Percentiles rank a stretch among this genome's conserved stretches.
Evolutionary conservation across 2,888 invertebrate genomes (phyloP).

Genomic region (Lochmaea crataegi): DNA sequence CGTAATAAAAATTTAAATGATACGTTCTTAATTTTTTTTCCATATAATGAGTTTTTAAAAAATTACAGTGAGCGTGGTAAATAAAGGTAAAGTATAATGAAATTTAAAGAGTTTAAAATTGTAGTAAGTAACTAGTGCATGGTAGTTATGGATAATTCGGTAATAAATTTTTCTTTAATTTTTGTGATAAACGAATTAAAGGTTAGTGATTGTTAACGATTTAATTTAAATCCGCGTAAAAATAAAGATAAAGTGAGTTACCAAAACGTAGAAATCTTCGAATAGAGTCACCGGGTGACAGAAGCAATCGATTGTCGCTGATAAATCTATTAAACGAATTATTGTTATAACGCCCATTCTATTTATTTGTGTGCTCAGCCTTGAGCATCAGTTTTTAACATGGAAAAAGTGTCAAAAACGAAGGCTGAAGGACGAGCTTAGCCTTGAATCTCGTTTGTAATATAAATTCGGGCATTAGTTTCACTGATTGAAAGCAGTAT

Average conservation of each 20-base stretch:
- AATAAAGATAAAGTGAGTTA: background rate
- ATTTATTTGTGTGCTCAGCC: no score
- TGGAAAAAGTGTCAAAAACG: no score
- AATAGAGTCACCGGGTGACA: no score
- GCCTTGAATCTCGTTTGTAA: no score
- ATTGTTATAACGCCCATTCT: no score
- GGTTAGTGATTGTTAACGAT: background rate
- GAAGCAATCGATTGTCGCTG: no score
- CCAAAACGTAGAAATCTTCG: no score
- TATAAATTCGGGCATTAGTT: no score
- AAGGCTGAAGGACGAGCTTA: no score
- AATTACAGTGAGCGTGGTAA: slow-evolving; percentile 27
- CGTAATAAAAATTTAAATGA: slow-evolving; percentile 17
- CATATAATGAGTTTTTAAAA: slow-evolving; percentile 21
- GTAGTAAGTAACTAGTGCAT: slow-evolving; percentile 5
- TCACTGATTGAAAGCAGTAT: no score
- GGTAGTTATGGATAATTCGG: background rate
- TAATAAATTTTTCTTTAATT: background rate
- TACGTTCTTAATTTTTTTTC: slow-evolving; percentile 18
- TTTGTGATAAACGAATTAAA: background rate
- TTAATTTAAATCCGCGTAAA: background rate
- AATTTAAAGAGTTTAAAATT: slow-evolving; percentile 7
- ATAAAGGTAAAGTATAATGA: slow-evolving; percentile 29
- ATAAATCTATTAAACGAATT: no score
- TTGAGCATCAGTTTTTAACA: no score